A percentile compares a stretch with the other conserved stretches of the same genome.
These are phyloP conservation scores for Colinus virginianus DNA, from an alignment of 2,113 vertebrate species.

Conservation along the genomic window DNA sequence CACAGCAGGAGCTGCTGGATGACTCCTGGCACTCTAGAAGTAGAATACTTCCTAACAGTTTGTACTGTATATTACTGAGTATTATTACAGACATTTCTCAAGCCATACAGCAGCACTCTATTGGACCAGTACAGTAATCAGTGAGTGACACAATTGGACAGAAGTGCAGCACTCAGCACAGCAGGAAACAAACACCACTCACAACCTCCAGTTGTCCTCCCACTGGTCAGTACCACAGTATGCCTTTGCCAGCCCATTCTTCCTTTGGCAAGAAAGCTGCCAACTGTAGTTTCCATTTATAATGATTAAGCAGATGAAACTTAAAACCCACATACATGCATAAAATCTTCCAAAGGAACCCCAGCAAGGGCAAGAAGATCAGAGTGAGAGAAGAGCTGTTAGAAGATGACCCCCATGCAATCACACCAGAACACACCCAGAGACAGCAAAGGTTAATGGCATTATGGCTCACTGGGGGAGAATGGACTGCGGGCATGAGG, in stretches of 20 bases:
- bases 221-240: not conserved
- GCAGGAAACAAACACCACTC: not conserved
- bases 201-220: not conserved
- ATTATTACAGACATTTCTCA: not conserved
- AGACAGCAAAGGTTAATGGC: constrained; percentile 21
- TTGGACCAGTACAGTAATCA: not conserved
- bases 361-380: constrained; percentile 12
- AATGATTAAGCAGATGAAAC: constrained; percentile 19
- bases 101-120: not conserved
- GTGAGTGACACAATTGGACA: not conserved
- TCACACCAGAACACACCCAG: not conserved
- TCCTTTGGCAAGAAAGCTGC: not conserved
- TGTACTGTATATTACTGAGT: not conserved
- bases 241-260: not conserved
- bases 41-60: not conserved
- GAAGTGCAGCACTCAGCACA: not conserved
- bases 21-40: not conserved
- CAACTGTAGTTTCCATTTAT: not conserved
- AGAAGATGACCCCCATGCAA: not conserved
- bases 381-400: not conserved
- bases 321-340: not conserved
- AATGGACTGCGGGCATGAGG: not conserved
- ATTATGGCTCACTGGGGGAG: constrained; percentile 30
- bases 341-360: constrained; percentile 6
- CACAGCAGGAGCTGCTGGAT: not conserved